Conservation (phyloP, 2,888 invertebrate species). For the Lycocerus yunnanus region DNA sequence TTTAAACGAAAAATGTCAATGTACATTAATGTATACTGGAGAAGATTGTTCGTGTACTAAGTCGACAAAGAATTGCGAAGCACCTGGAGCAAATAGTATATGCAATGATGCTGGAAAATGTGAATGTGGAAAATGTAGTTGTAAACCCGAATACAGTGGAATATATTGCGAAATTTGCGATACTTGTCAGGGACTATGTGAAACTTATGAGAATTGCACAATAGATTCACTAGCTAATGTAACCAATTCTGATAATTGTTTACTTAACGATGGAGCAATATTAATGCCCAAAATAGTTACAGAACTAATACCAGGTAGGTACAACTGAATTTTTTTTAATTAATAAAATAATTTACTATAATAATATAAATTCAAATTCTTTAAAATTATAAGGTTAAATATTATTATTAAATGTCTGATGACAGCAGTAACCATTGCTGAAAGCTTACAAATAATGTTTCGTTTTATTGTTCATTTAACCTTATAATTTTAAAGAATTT, state of each 20-base stretch:
- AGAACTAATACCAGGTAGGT: conserved; percentile 15
- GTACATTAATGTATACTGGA: conserved; percentile 63
- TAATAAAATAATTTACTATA: no score
- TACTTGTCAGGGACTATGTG: conserved; percentile 60
- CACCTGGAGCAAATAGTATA: conserved; percentile 58
- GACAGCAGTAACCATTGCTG: no score
- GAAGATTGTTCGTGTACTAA: conserved; percentile 63
- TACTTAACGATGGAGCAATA: conserved; percentile 15
- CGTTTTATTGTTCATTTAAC: no score
- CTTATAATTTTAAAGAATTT: no score
- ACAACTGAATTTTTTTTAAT: background rate
- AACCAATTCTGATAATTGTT: conserved; percentile 11
- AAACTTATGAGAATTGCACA: conserved; percentile 58
- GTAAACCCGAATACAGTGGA: conserved; percentile 53
- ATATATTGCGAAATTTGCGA: conserved; percentile 61
- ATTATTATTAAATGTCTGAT: no score
- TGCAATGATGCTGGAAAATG: conserved; percentile 80
- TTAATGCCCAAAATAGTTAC: conserved; percentile 17
- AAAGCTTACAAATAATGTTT: no score
- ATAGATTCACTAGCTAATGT: conserved; percentile 17
- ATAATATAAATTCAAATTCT: no score
- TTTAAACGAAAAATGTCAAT: conserved; percentile 75
- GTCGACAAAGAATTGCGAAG: conserved; percentile 58
- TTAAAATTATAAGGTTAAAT: no score
- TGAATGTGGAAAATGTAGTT: conserved; percentile 65